phyloP scores from a whole-genome alignment of 2,888 invertebrate species.

The Pristionchus fissidentatus region DNA sequence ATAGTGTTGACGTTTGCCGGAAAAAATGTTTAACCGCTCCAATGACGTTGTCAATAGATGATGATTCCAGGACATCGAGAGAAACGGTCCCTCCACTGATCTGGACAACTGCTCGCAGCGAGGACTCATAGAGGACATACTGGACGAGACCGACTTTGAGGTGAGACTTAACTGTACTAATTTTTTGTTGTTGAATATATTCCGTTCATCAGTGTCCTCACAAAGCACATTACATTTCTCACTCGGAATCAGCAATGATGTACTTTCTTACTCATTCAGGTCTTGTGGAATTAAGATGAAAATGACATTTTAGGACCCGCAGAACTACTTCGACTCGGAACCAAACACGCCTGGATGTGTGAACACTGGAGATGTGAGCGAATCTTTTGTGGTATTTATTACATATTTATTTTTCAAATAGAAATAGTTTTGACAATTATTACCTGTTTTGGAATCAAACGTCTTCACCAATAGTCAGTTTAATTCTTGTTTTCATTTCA shows the following conservation, averaged over 20 bases:
- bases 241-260: no score
- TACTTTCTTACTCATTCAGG: no score
- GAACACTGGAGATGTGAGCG: slow-evolving; percentile 19
- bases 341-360: slow-evolving; percentile 49
- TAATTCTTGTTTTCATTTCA: no score
- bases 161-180: slow-evolving; percentile 37
- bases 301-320: slow-evolving; percentile 56
- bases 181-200: background rate
- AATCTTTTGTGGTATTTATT: no score
- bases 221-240: no score
- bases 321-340: slow-evolving; percentile 56
- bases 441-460: background rate
- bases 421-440: background rate
- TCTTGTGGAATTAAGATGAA: slow-evolving; percentile 53
- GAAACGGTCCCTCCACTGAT: background rate
- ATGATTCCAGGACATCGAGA: background rate
- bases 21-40: no score
- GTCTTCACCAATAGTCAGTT: background rate
- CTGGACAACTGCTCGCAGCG: slow-evolving; percentile 46
- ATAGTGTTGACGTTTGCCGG: no score
- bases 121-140: slow-evolving; percentile 44
- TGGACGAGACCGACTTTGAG: slow-evolving; percentile 48
- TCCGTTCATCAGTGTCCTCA: no score
- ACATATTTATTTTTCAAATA: background rate
- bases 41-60: background rate